phyloP scores from a whole-genome alignment of 2,113 vertebrate genomes.

The Uropsilus gracilis region DNA sequence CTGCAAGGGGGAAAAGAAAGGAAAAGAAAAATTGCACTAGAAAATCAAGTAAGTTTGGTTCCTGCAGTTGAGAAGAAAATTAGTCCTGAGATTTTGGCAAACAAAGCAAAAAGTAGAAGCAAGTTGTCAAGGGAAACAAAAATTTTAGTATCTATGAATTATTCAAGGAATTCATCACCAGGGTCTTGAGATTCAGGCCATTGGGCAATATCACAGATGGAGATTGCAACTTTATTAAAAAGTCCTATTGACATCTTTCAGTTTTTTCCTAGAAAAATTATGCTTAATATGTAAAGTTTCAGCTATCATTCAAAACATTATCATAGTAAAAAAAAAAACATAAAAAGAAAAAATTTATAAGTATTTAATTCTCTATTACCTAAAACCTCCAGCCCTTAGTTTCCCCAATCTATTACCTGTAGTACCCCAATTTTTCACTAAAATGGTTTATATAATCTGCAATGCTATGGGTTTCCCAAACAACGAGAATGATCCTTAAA shows the following conservation, averaged over 20 bases:
- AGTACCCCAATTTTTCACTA: constrained; percentile 14
- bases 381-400: not conserved
- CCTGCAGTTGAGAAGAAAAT: constrained; percentile 37
- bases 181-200: not conserved
- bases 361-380: constrained; percentile 25
- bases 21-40: not conserved
- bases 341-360: not conserved
- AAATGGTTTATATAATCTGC: not conserved
- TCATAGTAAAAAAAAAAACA: not conserved
- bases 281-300: constrained; percentile 30
- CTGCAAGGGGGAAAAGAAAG: not conserved
- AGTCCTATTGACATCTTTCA: not conserved
- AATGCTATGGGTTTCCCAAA: not conserved
- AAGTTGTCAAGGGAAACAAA: constrained; percentile 26
- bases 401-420: constrained; percentile 34
- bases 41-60: not conserved
- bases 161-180: constrained; percentile 10
- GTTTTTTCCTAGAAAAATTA: not conserved
- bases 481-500: not conserved
- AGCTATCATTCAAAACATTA: not conserved
- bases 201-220: not conserved
- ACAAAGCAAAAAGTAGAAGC: constrained; percentile 20
- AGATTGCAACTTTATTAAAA: constrained; percentile 15
- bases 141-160: constrained; percentile 15
- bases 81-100: constrained; percentile 44